Evolutionary conservation across 1,140 invertebrate genomes (phyloP).

Genomic region (Diachasma alloeum): DNA sequence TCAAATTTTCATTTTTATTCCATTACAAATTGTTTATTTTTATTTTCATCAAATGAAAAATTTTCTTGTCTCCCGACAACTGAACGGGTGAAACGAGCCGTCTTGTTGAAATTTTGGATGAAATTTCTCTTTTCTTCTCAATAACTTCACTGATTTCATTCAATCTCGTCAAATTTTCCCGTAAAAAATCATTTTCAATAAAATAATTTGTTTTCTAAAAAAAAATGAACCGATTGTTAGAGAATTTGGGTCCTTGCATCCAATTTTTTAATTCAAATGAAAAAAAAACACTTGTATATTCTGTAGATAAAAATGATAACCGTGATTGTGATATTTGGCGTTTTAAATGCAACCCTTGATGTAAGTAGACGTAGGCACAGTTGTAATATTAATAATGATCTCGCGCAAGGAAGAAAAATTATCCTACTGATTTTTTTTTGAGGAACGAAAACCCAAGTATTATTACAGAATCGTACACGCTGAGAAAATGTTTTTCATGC

Average conservation of each 20-base stretch:
- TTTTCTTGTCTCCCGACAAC: too few species aligned
- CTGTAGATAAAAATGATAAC: constrained; percentile 38
- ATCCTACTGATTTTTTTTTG: neutral
- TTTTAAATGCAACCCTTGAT: constrained; percentile 40
- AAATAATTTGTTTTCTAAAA: neutral
- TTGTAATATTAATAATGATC: neutral
- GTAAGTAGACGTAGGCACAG: constrained; percentile 34
- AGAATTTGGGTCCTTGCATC: neutral
- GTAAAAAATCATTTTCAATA: too few species aligned
- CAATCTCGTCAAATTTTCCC: too few species aligned
- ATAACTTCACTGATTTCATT: too few species aligned
- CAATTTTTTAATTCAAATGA: neutral
- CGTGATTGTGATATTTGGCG: constrained; percentile 43
- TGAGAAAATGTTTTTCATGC: neutral
- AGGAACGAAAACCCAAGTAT: neutral
- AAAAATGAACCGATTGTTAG: neutral
- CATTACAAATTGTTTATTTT: too few species aligned
- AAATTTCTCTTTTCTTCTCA: too few species aligned
- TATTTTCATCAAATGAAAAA: too few species aligned
- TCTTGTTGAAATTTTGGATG: too few species aligned
- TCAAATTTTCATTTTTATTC: too few species aligned
- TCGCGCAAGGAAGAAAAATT: too few species aligned
- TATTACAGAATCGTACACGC: neutral
- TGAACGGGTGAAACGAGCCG: too few species aligned
- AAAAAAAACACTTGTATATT: constrained; percentile 26